These are phyloP conservation scores for Netelia inedita DNA, from an alignment of 2,888 invertebrate genomes.

Conservation along the genomic window DNA sequence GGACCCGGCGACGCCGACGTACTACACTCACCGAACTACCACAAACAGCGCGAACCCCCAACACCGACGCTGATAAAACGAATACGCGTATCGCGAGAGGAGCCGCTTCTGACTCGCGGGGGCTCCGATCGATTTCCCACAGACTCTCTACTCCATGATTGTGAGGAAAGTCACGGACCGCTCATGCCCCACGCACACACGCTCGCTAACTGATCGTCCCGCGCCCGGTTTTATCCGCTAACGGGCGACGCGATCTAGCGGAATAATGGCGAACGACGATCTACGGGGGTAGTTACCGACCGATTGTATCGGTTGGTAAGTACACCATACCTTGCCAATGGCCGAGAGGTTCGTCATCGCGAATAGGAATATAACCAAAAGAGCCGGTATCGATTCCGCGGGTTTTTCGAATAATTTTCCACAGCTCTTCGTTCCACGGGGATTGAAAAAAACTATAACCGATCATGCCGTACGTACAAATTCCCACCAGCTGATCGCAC, in stretches of 20 bases:
- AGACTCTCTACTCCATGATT: conserved; percentile 51
- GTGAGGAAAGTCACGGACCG: not conserved
- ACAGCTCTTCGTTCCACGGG: too few relatives aligned
- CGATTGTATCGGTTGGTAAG: not conserved
- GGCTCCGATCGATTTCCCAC: conserved; percentile 75
- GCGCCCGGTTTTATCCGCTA: not conserved
- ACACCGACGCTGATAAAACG: not conserved
- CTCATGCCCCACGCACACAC: not conserved
- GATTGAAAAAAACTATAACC: too few relatives aligned
- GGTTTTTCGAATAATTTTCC: too few relatives aligned
- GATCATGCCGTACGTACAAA: too few relatives aligned
- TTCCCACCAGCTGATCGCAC: too few relatives aligned
- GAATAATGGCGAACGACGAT: not conserved
- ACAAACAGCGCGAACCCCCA: not conserved
- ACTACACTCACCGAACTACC: conserved; percentile 13
- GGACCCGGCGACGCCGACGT: conserved; percentile 77
- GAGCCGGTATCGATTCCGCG: too few relatives aligned
- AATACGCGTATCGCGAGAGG: not conserved
- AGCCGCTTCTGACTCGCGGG: conserved; percentile 30
- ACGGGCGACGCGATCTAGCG: not conserved
- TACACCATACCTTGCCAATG: not conserved
- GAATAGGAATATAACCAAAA: too few relatives aligned
- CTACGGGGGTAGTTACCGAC: not conserved
- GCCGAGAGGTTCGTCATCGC: too few relatives aligned
- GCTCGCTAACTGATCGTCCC: not conserved